Base-by-base conservation (phyloP, 2,888 invertebrate genomes). In the Troides oblongomaculatus region DNA sequence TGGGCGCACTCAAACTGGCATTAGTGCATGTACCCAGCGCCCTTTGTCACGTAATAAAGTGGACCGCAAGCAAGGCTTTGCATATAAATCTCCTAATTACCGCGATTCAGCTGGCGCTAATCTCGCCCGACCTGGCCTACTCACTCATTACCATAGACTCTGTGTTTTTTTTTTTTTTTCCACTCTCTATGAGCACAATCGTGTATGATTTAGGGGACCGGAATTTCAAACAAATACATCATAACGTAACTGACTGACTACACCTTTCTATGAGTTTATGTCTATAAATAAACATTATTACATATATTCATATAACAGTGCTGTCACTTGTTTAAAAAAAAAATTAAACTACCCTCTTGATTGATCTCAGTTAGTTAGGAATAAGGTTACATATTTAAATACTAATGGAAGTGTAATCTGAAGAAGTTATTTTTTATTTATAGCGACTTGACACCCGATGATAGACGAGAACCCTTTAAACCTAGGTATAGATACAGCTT, bases 41-140 rank as follows among this genome's bases (percentile, higher is more conserved):
- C 84, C 78, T 87, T 90, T 89, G 89, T 85, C 79, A 83, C 77
- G 87, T 91, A 90, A 92, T 92, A 91, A 90, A 90, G 88, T 85
- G 84, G 80, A 86, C 89, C 90, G 85, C 91, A 92, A 84, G 89
- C 85, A 83, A 81, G 82, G 85, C 88, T 92, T 91, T 91, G 92
- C 91, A 92, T 92, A 90, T 89, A 92, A 92, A 92, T 92, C 90
- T 88, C 87, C 91, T 92, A 89, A 92, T 92, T 92, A 92, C 83
- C 76, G 75, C 80, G 73, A 91, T 91, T 92, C 88, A 90, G 77
- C 77, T 79, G 77, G 82, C 77, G 83, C 85, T 91, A 90, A 90
- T 91, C 90, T 88, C 80, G 39, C 39, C 39, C 39, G 39, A 76
- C 83, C 86, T 87, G 85, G 86, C 80, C 81, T 76, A 80, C 84